Evolutionary conservation across 1,140 invertebrate species (phyloP), one percentile per base, ranked within the genome.

Genomic region (Ruditapes philippinarum): DNA sequence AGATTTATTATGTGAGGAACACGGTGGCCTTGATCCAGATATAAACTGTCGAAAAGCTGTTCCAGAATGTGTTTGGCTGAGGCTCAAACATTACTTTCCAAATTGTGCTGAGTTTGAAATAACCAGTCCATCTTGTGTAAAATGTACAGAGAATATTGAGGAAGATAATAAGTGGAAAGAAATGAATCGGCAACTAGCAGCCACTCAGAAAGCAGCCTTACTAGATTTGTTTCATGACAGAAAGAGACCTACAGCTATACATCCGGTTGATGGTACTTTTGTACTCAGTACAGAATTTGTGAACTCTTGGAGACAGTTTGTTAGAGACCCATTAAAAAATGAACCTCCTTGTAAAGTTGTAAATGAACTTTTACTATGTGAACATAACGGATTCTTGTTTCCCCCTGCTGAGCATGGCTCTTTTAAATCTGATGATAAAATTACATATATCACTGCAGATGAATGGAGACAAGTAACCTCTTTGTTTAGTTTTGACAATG

Each of bases 51-150:
- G 96, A 51, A 96, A 96, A 91, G 90, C 96, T 42, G 95, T 97
- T 5, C 95, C 96, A 4, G 85, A 93, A 3, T 95, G 96, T 92
- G 96, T 96, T 0, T 97, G 97, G 97, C 88, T 90, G 19, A 96
- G 96, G 83, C 91, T 97, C 19, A 94, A 94, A 87, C 96, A 96
- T 88, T 97, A 97, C 94, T 97, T 97, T 94, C 96, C 96, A 7
- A 93, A 95, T 36, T 95, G 96, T 60, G 95, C 95, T 33, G 96
- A 96, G 87, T 97, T 96, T 91, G 45, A 91, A 0, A 49, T 92
- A 19, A 89, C 90, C 40, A 92, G 95, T 28, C 31, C 89, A 14
- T 88, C 95, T 0, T 97, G 97, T 93, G 86, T 92, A 57, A 91
- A 95, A 49, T 97, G 97, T 78, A 74, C 88, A 83, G 74, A 51